Conservation (phyloP, 2,888 invertebrate genomes). For the Tribolium freemani region DNA sequence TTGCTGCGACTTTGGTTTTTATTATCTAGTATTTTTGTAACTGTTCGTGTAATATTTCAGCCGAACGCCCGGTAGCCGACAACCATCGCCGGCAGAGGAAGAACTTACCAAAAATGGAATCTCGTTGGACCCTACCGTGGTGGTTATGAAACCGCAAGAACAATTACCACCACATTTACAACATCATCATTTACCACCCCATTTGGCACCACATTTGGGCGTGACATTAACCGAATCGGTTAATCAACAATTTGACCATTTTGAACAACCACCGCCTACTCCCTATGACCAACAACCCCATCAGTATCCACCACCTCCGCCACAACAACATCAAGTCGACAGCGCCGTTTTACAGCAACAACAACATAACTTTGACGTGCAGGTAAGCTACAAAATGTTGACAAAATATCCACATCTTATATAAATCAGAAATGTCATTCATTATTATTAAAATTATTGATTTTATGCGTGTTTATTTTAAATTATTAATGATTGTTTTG, state of each 20-base stretch:
- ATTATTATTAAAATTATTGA: not conserved
- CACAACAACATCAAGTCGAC: slow-evolving; percentile 66
- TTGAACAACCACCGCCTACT: slow-evolving; percentile 65
- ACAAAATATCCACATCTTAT: not conserved
- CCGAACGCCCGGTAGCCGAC: slow-evolving; percentile 91
- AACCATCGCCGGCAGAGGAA: slow-evolving; percentile 93
- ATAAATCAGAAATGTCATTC: not conserved
- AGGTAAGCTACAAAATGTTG: slow-evolving; percentile 72
- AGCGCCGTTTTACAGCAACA: slow-evolving; percentile 70
- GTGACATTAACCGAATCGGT: slow-evolving; percentile 67
- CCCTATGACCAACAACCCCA: slow-evolving; percentile 66
- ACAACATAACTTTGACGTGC: slow-evolving; percentile 84
- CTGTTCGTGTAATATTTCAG: slow-evolving; percentile 68
- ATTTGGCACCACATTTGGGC: slow-evolving; percentile 69
- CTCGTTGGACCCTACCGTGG: slow-evolving; percentile 67
- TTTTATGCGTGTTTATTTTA: not conserved
- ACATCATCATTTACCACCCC: slow-evolving; percentile 65
- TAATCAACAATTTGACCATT: slow-evolving; percentile 67
- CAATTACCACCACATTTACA: slow-evolving; percentile 68
- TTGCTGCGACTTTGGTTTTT: not conserved
- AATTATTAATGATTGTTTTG: not conserved
- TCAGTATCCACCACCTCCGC: slow-evolving; percentile 63
- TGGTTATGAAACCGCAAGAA: slow-evolving; percentile 71
- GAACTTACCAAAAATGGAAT: slow-evolving; percentile 75
- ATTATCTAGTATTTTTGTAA: not conserved